Conservation (phyloP, 2,888 invertebrate species). For the Noctua pronuba region DNA sequence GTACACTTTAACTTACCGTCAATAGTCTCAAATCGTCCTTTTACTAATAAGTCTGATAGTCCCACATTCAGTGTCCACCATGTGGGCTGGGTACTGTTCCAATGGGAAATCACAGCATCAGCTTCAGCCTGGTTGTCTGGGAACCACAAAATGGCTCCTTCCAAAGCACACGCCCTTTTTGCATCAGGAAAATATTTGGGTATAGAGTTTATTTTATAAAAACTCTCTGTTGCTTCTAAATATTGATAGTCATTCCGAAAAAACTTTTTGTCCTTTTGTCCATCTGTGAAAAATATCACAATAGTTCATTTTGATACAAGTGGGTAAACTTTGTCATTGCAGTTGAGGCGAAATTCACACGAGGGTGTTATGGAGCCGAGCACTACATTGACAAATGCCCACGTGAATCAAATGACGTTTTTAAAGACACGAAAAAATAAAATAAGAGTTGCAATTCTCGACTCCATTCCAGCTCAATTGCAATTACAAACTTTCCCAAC, state of each 20-base stretch:
- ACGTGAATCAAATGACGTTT: too few relatives aligned
- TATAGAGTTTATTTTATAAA: constrained; percentile 26
- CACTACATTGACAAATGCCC: too few relatives aligned
- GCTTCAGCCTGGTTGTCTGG: constrained; percentile 33
- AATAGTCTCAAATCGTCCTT: constrained; percentile 25
- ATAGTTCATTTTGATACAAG: neutral
- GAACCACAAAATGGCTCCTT: constrained; percentile 40
- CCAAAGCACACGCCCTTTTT: constrained; percentile 36
- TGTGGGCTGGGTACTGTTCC: constrained; percentile 39
- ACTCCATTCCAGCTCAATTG: too few relatives aligned
- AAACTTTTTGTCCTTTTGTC: constrained; percentile 26
- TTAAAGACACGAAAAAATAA: too few relatives aligned
- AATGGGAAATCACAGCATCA: constrained; percentile 35
- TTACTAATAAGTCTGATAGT: constrained; percentile 17
- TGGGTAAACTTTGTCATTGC: too few relatives aligned
- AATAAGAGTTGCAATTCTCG: too few relatives aligned
- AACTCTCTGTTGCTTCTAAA: constrained; percentile 31
- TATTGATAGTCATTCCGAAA: constrained; percentile 45
- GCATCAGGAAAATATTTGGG: constrained; percentile 30
- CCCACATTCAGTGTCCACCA: constrained; percentile 21
- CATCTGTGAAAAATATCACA: constrained; percentile 14
- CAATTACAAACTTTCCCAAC: too few relatives aligned
- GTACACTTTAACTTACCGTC: constrained; percentile 23
- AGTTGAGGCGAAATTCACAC: too few relatives aligned
- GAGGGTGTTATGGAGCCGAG: too few relatives aligned